Evolutionary conservation across 2,113 vertebrate genomes (phyloP).

Genomic region (Dicrurus megarhynchus): DNA sequence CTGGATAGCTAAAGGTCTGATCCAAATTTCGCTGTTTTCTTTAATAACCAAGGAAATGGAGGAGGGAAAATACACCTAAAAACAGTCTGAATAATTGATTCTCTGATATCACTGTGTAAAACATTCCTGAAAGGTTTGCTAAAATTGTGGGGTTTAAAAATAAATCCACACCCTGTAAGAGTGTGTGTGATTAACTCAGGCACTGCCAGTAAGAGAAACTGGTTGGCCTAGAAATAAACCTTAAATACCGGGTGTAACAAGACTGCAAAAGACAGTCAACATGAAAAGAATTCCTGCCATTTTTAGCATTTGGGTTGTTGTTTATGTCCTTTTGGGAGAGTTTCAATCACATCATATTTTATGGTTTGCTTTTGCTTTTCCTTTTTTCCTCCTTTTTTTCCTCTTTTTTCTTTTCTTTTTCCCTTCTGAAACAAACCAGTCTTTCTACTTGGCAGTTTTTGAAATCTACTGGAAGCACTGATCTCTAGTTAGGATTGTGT

Average conservation of each 20-base stretch:
- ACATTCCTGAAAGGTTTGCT: background rate
- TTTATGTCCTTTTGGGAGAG: background rate
- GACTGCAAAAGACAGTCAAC: background rate
- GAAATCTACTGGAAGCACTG: background rate
- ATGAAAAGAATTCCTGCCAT: background rate
- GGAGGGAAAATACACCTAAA: background rate
- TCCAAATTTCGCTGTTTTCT: constrained; percentile 10
- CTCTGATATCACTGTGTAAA: background rate
- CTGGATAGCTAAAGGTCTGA: background rate
- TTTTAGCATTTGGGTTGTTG: background rate
- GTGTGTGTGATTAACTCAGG: background rate
- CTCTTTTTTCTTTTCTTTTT: background rate
- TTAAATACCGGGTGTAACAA: background rate
- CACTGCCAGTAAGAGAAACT: background rate
- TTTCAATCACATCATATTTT: constrained; percentile 4
- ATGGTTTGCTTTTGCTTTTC: background rate
- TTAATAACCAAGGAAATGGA: constrained; percentile 36
- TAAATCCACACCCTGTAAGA: background rate
- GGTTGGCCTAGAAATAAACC: constrained; percentile 19
- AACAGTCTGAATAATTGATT: background rate
- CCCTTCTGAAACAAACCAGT: background rate
- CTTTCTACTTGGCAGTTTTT: background rate
- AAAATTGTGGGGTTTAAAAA: background rate
- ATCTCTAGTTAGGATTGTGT: background rate
- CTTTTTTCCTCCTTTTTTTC: background rate